A percentile compares a stretch with the other conserved stretches of the same genome.
These are phyloP conservation scores for Salvelinus fontinalis DNA, from an alignment of 2,113 vertebrate species.

Conservation along the genomic window DNA sequence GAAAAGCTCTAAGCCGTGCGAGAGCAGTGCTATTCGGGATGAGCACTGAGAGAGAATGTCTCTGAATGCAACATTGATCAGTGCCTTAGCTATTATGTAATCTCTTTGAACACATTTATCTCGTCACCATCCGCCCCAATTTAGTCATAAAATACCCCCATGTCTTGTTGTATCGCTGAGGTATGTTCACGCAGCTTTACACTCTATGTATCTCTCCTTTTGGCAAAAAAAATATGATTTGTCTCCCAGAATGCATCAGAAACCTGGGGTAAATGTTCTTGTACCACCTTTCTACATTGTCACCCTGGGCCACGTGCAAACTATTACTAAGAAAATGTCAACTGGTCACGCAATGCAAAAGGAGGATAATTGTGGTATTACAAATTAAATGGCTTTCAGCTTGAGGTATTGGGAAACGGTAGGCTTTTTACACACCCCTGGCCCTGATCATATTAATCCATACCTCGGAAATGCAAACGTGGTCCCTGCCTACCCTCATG, in stretches of 20 bases:
- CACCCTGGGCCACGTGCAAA: background rate
- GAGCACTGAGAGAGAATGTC: background rate
- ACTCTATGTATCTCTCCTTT: background rate
- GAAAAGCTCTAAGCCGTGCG: too few species aligned
- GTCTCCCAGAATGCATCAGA: background rate
- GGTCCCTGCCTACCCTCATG: constrained; percentile 21
- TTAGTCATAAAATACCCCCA: too few species aligned
- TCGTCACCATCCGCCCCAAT: too few species aligned
- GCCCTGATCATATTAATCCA: constrained; percentile 38
- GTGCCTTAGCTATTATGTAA: background rate
- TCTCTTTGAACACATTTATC: too few species aligned
- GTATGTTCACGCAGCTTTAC: background rate
- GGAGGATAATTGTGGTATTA: constrained; percentile 32
- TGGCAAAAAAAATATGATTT: background rate
- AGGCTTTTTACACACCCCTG: constrained; percentile 1
- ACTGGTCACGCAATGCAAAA: constrained; percentile 23
- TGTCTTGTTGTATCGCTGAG: background rate
- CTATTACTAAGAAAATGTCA: constrained; percentile 35
- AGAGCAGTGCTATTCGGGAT: too few species aligned
- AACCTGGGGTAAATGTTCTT: constrained; percentile 10
- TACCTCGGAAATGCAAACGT: constrained; percentile 44
- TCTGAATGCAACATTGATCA: background rate
- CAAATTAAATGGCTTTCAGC: constrained; percentile 25
- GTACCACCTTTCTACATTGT: background rate
- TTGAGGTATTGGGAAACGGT: constrained; percentile 37